Base-by-base conservation (phyloP, 2,797 vertebrate species). In the Delichon dasypus region DNA sequence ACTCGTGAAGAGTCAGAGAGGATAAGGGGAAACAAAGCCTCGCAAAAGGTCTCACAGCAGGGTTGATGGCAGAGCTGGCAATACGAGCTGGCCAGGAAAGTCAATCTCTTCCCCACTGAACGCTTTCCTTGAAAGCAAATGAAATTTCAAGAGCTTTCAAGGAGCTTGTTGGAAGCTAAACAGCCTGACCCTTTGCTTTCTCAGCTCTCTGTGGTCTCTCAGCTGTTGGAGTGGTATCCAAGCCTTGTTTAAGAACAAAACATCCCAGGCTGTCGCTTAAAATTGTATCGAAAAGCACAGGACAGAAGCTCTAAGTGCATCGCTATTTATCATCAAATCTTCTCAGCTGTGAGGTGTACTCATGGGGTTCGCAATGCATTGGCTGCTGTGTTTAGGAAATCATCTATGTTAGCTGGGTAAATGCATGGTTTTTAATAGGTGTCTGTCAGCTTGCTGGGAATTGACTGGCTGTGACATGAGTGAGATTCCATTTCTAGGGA, bases 81-180 rank as follows among this genome's bases (percentile, higher is more conserved):
- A 23, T 73, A 78, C 1, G 16, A 90, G 70, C 48, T 61, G 81
- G 75, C 76, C 87, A 65, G 67, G 61, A 64, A 88, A 91, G 72
- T 75, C 82, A 85, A 4, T 77, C 32, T 80, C 25, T 74, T 91
- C 66, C 26, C 66, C 18, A 27, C 19, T 0, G 3, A 64, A 86
- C 4, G 10, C 40, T 94, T 44, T 94, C 34, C 76, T 86, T 79
- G 76, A 88, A 84, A 66, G 51, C 32, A 89, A 88, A 85, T 61
- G n/a, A 83, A 88, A 85, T 81, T 88, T 54, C 20, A 88, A 53
- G 73, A 62, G 29, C 53, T 89, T 93, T 71, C 67, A 90, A 77
- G 57, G n/a, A 91, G 65, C 22, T 72, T 93, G 32, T 75, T 89
- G n/a, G 57, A 74, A 90, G 29, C 29, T 60, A 89, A 88, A 40